Conservation (phyloP, 2,888 invertebrate genomes). For the Drepanosiphum platanoidis region DNA sequence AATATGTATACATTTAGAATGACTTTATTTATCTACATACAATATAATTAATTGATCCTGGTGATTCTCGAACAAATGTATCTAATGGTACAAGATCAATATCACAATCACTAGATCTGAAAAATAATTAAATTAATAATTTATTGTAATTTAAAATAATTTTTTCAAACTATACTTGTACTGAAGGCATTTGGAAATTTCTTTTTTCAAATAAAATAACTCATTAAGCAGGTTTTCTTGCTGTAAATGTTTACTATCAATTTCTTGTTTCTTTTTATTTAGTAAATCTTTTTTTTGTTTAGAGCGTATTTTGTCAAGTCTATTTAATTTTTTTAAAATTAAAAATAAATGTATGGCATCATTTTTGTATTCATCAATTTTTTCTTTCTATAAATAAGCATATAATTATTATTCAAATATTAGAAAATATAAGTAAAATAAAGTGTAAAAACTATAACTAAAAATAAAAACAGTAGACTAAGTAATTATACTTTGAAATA, state of each 20-base stretch:
- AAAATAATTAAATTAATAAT: conserved; percentile 60
- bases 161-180: conserved; percentile 76
- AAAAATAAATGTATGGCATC: conserved; percentile 82
- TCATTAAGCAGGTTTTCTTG: conserved; percentile 94
- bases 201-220: conserved; percentile 90
- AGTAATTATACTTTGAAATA: no score
- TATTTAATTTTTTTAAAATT: conserved; percentile 87
- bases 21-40: conserved; percentile 69
- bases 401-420: conserved; percentile 21
- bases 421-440: no score
- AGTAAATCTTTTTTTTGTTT: conserved; percentile 84
- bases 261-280: conserved; percentile 84
- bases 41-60: conserved; percentile 74
- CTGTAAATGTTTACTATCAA: conserved; percentile 89
- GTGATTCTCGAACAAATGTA: conserved; percentile 85
- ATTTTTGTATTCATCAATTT: conserved; percentile 74
- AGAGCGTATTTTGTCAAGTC: conserved; percentile 88
- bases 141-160: conserved; percentile 21
- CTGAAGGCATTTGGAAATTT: conserved; percentile 93
- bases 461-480: no score
- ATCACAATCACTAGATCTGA: conserved; percentile 89
- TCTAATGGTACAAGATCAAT: conserved; percentile 86
- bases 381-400: conserved; percentile 39
- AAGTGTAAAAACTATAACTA: no score
- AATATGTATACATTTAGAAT: neutral